Evolutionary conservation across 2,113 vertebrate genomes (phyloP).

Genomic region (Eulemur rufifrons): DNA sequence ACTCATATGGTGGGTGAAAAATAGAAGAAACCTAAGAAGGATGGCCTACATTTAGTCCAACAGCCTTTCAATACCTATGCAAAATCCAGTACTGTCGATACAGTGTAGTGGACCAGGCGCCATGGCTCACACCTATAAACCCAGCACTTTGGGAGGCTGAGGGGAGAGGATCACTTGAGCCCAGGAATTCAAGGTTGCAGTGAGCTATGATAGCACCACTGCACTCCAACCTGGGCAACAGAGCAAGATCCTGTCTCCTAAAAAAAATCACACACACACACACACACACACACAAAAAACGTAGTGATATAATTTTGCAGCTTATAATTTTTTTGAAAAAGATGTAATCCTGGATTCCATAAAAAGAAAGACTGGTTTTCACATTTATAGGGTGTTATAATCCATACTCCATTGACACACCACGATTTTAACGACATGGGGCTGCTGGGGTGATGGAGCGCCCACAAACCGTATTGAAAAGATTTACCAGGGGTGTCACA

Average conservation of each 20-base stretch:
- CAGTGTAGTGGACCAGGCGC: too few relatives aligned
- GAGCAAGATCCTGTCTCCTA: background rate
- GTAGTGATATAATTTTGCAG: background rate
- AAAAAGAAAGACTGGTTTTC: background rate
- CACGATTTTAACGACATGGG: background rate
- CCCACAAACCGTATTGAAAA: background rate
- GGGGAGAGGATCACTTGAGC: background rate
- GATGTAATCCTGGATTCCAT: background rate
- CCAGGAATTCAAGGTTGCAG: background rate
- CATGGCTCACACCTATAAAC: background rate
- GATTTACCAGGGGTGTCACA: too few relatives aligned
- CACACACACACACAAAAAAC: too few relatives aligned
- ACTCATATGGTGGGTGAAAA: background rate
- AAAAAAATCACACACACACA: too few relatives aligned
- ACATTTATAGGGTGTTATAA: background rate
- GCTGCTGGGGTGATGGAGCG: background rate
- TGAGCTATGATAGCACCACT: too few relatives aligned
- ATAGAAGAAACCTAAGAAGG: too few relatives aligned
- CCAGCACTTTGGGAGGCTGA: background rate
- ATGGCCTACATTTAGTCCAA: background rate
- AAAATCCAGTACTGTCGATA: background rate
- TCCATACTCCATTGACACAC: background rate
- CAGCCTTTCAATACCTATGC: background rate
- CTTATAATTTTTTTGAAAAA: background rate
- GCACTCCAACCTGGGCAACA: background rate